Evolutionary conservation across 2,113 vertebrate genomes (phyloP).

Genomic region (Archilochus colubris): DNA sequence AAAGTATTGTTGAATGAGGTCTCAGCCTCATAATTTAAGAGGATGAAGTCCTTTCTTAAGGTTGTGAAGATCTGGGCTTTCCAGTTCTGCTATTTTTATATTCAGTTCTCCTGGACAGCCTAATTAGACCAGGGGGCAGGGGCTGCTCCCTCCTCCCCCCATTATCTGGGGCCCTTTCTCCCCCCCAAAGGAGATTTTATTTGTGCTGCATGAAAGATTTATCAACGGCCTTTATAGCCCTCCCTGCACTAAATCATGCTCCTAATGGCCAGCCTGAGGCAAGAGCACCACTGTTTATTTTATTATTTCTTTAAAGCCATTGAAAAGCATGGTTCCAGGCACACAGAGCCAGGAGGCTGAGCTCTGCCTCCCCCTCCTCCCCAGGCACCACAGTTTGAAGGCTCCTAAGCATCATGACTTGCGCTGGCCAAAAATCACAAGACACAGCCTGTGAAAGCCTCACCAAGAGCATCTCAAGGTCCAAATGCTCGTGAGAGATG

Average conservation of each 20-base stretch:
- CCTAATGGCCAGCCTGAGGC: conserved; percentile 61
- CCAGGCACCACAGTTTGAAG: background rate
- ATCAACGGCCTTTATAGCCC: conserved; percentile 46
- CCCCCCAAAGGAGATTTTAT: conserved; percentile 3
- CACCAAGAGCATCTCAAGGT: background rate
- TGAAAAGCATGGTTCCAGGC: background rate
- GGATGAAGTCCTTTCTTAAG: conserved; percentile 44
- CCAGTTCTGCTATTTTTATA: conserved; percentile 38
- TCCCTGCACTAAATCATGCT: conserved; percentile 57
- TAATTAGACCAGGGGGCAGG: conserved; percentile 1
- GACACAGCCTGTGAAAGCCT: background rate
- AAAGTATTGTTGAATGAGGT: conserved; percentile 20
- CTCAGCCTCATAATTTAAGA: conserved; percentile 33
- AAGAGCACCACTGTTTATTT: conserved; percentile 50
- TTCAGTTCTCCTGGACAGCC: background rate
- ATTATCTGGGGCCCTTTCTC: background rate
- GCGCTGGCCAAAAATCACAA: background rate
- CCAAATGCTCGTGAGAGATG: background rate
- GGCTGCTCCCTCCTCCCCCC: background rate
- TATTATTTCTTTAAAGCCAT: conserved; percentile 3
- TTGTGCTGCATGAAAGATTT: conserved; percentile 48
- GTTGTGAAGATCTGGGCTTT: background rate
- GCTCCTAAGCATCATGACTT: background rate
- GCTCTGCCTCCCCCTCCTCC: background rate
- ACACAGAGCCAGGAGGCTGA: background rate